phyloP scores from a whole-genome alignment of 2,888 invertebrate genomes.

The Calameuta idolon region DNA sequence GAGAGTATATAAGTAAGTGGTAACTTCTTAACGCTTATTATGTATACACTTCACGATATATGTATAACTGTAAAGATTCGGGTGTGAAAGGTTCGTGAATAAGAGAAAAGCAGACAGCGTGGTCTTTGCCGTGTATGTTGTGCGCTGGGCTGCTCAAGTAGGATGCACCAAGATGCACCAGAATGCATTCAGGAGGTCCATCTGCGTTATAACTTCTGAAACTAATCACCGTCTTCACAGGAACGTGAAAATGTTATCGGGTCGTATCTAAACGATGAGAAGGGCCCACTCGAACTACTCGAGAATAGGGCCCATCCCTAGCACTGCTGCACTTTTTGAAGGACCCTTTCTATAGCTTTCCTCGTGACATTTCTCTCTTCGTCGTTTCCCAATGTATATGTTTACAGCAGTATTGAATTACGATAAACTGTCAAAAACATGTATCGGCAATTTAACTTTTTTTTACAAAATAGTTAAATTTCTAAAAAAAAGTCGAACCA shows the following conservation, averaged over 20 bases:
- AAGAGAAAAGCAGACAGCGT: slow-evolving; percentile 2
- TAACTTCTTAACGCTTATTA: neutral
- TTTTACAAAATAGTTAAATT: neutral
- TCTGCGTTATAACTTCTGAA: slow-evolving; percentile 45
- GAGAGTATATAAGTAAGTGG: neutral
- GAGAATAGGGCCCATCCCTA: slow-evolving; percentile 9
- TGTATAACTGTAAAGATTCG: neutral
- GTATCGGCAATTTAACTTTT: neutral
- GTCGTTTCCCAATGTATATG: neutral
- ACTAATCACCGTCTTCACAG: slow-evolving; percentile 45
- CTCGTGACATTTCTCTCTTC: neutral
- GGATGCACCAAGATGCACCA: neutral
- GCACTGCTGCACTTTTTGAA: neutral
- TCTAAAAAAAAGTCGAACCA: neutral
- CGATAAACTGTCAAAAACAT: slow-evolving; percentile 2
- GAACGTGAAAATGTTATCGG: slow-evolving; percentile 41
- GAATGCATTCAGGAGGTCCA: neutral
- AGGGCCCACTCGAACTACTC: slow-evolving; percentile 21
- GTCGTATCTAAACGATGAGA: slow-evolving; percentile 3
- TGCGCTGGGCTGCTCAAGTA: neutral
- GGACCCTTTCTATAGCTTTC: slow-evolving; percentile 12
- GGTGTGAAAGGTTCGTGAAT: neutral
- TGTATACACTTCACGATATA: neutral
- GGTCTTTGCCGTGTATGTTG: neutral
- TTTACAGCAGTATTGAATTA: neutral